A percentile compares a stretch with the other conserved stretches of the same genome.
phyloP scores from a whole-genome alignment of 2,113 vertebrate species.

The Eptesicus fuscus region DNA sequence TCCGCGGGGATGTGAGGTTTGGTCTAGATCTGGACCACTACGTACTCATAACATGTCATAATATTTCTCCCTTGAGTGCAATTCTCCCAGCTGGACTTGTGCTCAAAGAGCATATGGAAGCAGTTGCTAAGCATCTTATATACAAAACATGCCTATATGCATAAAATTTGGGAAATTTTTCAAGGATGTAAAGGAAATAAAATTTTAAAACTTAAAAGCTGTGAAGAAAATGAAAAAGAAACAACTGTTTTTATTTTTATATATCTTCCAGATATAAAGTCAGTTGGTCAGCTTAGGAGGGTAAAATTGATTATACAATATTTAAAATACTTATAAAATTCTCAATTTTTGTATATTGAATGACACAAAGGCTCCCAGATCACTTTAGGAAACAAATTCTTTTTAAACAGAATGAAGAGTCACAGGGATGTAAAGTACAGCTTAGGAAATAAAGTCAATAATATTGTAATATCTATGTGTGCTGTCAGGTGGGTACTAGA shows the following conservation, averaged over 20 bases:
- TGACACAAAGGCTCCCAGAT: not conserved
- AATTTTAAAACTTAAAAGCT: not conserved
- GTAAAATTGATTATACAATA: not conserved
- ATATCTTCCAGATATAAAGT: conserved; percentile 16
- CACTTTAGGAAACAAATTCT: conserved; percentile 1
- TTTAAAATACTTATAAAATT: conserved; percentile 21
- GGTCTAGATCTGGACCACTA: not conserved
- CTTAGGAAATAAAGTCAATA: not conserved
- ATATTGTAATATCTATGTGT: not conserved
- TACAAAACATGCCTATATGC: not conserved
- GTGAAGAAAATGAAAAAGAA: conserved; percentile 30
- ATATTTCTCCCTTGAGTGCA: not conserved
- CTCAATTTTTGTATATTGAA: not conserved
- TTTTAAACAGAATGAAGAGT: not conserved
- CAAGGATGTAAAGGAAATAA: not conserved
- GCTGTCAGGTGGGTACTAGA: not conserved
- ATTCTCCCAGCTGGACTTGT: not conserved
- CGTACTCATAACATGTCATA: not conserved
- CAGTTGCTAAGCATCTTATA: not conserved
- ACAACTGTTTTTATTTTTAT: not conserved
- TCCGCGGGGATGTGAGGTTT: not conserved
- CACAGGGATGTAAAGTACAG: not conserved
- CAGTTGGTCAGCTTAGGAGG: not conserved
- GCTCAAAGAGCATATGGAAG: not conserved
- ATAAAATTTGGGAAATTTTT: not conserved